phyloP scores from a whole-genome alignment of 2,797 vertebrate genomes.

The Neosalanx taihuensis region DNA sequence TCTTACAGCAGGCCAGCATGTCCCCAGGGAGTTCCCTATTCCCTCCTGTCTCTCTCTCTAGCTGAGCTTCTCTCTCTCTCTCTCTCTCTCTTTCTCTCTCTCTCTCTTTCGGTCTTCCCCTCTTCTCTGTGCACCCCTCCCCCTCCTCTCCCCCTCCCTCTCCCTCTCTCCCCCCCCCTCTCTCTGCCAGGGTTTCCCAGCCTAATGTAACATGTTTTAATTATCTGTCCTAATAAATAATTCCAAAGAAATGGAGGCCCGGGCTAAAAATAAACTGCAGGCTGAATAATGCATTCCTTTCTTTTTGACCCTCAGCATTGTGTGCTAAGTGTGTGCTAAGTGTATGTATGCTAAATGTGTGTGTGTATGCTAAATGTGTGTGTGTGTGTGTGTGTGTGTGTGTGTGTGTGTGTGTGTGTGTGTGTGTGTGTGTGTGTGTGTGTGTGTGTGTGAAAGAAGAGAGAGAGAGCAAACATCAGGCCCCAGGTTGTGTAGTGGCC shows the following conservation, averaged over 20 bases:
- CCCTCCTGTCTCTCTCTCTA: slow-evolving; percentile 20
- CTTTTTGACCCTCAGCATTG: slow-evolving; percentile 40
- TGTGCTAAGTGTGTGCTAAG: background rate
- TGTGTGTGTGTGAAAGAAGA: background rate
- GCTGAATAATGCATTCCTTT: slow-evolving; percentile 68
- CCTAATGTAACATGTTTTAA: slow-evolving; percentile 71
- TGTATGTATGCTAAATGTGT: background rate
- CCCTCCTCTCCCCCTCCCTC: slow-evolving; percentile 9
- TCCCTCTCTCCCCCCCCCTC: slow-evolving; percentile 12
- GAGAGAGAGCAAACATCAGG: too few species aligned
- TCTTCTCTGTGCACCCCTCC: too few species aligned
- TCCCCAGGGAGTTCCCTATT: background rate
- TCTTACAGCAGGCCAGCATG: too few species aligned
- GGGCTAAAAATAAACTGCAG: slow-evolving; percentile 65
- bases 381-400: too few species aligned
- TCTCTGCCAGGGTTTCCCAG: slow-evolving; percentile 58
- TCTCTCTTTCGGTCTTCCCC: too few species aligned
- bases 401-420: too few species aligned
- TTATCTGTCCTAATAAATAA: slow-evolving; percentile 74
- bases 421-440: too few species aligned
- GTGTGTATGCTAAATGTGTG: too few species aligned
- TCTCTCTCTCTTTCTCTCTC: too few species aligned
- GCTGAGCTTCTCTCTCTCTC: slow-evolving; percentile 6
- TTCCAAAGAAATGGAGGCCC: slow-evolving; percentile 63
- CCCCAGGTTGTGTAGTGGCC: too few species aligned